A percentile compares a stretch with the other conserved stretches of the same genome.
Evolutionary conservation across 2,113 vertebrate species (phyloP).

Genomic region (Lasiurus cinereus): DNA sequence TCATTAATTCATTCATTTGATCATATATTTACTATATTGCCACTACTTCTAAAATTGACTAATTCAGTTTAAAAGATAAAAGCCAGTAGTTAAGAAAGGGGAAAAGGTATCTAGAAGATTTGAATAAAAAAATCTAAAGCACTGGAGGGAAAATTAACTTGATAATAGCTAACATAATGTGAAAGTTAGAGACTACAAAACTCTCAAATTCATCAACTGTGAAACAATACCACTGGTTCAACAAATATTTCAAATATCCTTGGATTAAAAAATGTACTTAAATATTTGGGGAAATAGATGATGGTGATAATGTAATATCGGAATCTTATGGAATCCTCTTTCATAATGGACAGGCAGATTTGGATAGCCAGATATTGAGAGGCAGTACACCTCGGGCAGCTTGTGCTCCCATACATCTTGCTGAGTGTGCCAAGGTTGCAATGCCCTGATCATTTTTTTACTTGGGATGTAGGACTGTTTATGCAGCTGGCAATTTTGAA

Average conservation of each 20-base stretch:
- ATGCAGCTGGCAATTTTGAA: neutral
- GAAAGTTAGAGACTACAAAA: neutral
- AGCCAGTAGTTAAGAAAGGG: neutral
- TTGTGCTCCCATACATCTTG: neutral
- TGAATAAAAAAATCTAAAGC: neutral
- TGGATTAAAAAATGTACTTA: neutral
- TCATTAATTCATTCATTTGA: neutral
- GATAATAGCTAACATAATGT: neutral
- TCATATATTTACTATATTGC: neutral
- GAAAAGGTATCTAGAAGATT: neutral
- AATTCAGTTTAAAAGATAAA: slow-evolving; percentile 33
- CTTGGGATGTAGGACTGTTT: neutral
- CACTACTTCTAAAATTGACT: neutral
- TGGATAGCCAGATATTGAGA: neutral
- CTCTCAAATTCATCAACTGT: neutral
- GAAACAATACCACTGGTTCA: neutral
- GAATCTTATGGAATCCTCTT: neutral
- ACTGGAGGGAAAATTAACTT: neutral
- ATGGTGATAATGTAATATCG: neutral
- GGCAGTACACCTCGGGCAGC: rapidly evolving
- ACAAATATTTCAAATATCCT: neutral
- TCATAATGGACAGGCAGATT: neutral
- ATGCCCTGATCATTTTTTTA: neutral
- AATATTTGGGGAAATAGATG: neutral
- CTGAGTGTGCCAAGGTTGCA: neutral